Base-by-base conservation (phyloP, 2,797 vertebrate genomes). In the Apogon talboti region DNA sequence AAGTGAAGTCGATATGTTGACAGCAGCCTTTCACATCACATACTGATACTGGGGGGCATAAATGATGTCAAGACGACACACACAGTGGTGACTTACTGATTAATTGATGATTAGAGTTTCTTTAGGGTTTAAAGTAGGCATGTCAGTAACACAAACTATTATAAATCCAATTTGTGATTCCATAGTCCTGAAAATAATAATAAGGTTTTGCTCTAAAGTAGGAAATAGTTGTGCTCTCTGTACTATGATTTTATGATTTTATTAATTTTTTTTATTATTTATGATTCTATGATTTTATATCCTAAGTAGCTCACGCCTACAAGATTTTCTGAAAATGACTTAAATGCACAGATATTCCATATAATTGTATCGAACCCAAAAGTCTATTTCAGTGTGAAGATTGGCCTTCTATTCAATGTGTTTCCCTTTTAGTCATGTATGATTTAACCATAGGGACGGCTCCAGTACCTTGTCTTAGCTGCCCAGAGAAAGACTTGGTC, bases 351-450 rank as follows among this genome's bases (percentile, higher is more conserved):
- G 4, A 28, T 65, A 68, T 50, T 56, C 44, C 68, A 33, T 18
- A 24, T 52, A 79, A 78, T 76, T 57, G 58, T 44, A 54, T 56
- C 49, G 41, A 33, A 41, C 45, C 52, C 19, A 35, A 35, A 71
- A 37, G 72, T 53, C 44, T 68, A 37, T 74, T 75, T 71, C 37
- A 65, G 11, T 61, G 71, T 59, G 38, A 62, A 66, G 73, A 74
- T 58, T 82, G 72, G 66, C 65, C 60, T 63, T 62, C 43, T 67
- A 55, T 62, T 74, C 66, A 49, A 11, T 46, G 56, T 51, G 54
- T 72, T 76, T 69, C 61, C 38, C 54, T 46, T 37, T 66, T 49
- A 30, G 41, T 61, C 48, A 49, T 41, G 24, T 24, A 19, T 35
- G 41, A 60, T 77, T 45, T 53, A 51, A 47, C 41, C 54, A 8